A percentile compares a stretch with the other conserved stretches of the same genome.
These are phyloP conservation scores for Tetranychus truncatus DNA, from an alignment of 2,888 invertebrate species.

Conservation along the genomic window DNA sequence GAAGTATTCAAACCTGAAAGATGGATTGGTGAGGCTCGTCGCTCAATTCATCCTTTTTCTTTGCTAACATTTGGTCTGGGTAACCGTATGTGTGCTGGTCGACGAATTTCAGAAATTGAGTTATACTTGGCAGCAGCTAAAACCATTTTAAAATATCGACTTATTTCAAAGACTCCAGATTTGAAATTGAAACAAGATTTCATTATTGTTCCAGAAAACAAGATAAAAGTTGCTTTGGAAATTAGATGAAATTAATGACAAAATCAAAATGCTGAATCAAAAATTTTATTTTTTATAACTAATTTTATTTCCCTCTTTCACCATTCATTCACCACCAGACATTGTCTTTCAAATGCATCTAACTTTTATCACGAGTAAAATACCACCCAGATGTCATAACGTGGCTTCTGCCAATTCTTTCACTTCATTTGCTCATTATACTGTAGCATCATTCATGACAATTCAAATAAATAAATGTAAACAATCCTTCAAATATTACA, in stretches of 20 bases:
- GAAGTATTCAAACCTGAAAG: slow-evolving; percentile 31
- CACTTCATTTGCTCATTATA: too few species aligned
- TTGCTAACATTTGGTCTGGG: slow-evolving; percentile 33
- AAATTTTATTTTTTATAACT: not conserved
- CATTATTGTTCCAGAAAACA: slow-evolving; percentile 25
- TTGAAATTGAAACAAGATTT: slow-evolving; percentile 22
- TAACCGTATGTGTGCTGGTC: slow-evolving; percentile 31
- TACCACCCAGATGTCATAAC: too few species aligned
- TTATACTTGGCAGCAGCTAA: slow-evolving; percentile 22
- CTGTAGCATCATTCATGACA: too few species aligned
- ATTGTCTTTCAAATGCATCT: too few species aligned
- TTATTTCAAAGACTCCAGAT: slow-evolving; percentile 4
- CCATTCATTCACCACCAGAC: too few species aligned
- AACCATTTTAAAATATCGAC: slow-evolving; percentile 16
- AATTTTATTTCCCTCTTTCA: too few species aligned
- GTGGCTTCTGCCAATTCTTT: too few species aligned
- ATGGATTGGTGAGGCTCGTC: slow-evolving; percentile 31
- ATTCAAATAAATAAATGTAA: too few species aligned
- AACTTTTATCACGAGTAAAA: too few species aligned
- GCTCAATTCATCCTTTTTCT: slow-evolving; percentile 31
- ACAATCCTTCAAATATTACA: too few species aligned
- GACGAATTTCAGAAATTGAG: slow-evolving; percentile 23
- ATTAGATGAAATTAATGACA: not conserved
- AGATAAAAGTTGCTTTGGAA: slow-evolving; percentile 15
- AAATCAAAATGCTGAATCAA: not conserved